Conservation (phyloP, 2,113 vertebrate genomes). For the Plestiodon gilberti region DNA sequence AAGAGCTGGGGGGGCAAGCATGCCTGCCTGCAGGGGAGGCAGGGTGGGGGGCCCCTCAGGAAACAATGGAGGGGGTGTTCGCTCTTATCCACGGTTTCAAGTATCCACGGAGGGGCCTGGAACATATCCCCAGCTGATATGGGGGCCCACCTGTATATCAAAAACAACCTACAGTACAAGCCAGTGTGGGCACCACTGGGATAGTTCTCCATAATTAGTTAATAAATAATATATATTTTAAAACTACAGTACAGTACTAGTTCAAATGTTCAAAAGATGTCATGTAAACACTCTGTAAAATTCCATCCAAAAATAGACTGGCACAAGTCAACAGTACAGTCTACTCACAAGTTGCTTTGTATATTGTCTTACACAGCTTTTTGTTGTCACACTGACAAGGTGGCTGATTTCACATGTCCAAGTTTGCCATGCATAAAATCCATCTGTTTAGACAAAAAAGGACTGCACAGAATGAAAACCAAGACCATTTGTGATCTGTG, state of each 20-base stretch:
- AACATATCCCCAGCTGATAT: too few species aligned
- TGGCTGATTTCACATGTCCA: background rate
- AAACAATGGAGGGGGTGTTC: too few species aligned
- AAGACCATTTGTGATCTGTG: background rate
- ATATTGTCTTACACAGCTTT: background rate
- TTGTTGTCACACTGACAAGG: background rate
- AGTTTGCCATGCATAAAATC: background rate
- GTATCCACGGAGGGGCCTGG: too few species aligned
- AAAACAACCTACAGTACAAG: background rate
- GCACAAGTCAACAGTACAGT: background rate
- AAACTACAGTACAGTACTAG: too few species aligned
- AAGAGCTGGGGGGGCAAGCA: too few species aligned
- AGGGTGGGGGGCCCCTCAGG: too few species aligned
- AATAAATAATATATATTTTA: background rate
- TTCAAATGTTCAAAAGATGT: background rate
- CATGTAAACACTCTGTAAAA: background rate
- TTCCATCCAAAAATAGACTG: background rate
- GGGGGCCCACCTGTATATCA: background rate
- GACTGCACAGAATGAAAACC: background rate
- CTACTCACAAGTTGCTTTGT: background rate
- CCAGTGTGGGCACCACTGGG: background rate
- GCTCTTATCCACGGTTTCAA: too few species aligned
- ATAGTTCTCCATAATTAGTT: background rate
- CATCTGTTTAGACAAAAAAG: background rate
- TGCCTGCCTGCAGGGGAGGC: too few species aligned